Evolutionary conservation across 1,140 invertebrate genomes (phyloP).

Genomic region (Lepidurus apus): DNA sequence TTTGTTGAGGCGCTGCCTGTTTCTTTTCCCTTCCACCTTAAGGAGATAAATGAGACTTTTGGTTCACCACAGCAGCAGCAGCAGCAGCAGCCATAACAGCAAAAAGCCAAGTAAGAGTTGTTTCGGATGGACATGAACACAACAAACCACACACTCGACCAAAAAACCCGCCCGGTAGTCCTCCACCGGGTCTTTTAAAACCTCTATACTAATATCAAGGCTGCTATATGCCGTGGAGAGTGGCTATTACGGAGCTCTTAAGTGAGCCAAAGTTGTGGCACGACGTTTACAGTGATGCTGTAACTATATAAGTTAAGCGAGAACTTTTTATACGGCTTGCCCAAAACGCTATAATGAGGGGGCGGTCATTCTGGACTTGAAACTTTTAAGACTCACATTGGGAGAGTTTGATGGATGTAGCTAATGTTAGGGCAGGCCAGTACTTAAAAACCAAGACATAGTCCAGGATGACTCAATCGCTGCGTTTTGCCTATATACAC

Average conservation of each 20-base stretch:
- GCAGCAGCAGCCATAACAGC: neutral
- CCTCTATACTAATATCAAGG: neutral
- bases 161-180: neutral
- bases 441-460: neutral
- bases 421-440: neutral
- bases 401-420: neutral
- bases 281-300: neutral
- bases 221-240: neutral
- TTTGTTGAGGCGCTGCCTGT: neutral
- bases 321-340: neutral
- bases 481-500: neutral
- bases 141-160: neutral
- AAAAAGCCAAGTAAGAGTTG: neutral
- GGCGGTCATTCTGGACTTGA: neutral
- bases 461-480: neutral
- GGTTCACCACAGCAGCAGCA: neutral
- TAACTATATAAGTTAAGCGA: neutral
- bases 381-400: neutral
- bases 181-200: neutral
- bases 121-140: neutral
- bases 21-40: neutral
- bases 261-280: neutral
- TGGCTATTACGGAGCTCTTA: neutral
- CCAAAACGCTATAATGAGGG: neutral
- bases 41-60: constrained; percentile 19